Base-by-base conservation (phyloP, 1,140 invertebrate species). In the Drosophila nannoptera region DNA sequence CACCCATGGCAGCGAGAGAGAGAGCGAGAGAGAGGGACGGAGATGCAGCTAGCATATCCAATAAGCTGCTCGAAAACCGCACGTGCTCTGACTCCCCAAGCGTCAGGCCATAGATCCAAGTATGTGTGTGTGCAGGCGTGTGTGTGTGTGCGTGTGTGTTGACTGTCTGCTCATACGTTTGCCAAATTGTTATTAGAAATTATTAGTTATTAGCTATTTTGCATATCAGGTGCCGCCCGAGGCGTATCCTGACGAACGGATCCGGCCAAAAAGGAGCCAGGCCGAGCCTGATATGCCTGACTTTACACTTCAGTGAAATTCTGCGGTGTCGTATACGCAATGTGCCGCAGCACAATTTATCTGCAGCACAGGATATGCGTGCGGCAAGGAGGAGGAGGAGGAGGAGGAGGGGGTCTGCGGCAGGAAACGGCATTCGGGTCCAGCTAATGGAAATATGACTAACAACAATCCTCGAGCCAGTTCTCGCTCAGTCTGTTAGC, bases 201-300 rank as follows among this genome's bases (percentile, higher is more conserved):
- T 50, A 71, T 72, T 56, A 68, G 49, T 65, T 65, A 69, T 72
- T 62, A 60, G 45, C 35, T 61, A 43, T 45, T 72, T 71, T 67
- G 52, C 56, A 71, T 71, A 54, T 43, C 31, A 61, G 8, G 29
- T 12, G 14, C 12, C 32, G 29, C 7, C 12, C 6, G 4, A 33
- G 22, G 5, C 6, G 16, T 8, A 2, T 29, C 16, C 14, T 29
- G 43, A 1, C 7, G 1, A 22, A 11, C 45, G 22, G 22, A 22
- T 31, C 2, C 22, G 43, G 8, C 16, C 6, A 7, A 4, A 22
- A 2, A 3, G 22, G 22, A 22, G 22, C 22, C 22, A 22, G 1
- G 1, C 22, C 22, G 22, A 22, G 1, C 22, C 1, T 3, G 22
- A 22, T 22, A 22, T 22, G 22, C 22, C 22, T 22, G 22, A 22